Evolutionary conservation across 2,888 invertebrate species (phyloP).

Genomic region (Euspilapteryx auroguttella): DNA sequence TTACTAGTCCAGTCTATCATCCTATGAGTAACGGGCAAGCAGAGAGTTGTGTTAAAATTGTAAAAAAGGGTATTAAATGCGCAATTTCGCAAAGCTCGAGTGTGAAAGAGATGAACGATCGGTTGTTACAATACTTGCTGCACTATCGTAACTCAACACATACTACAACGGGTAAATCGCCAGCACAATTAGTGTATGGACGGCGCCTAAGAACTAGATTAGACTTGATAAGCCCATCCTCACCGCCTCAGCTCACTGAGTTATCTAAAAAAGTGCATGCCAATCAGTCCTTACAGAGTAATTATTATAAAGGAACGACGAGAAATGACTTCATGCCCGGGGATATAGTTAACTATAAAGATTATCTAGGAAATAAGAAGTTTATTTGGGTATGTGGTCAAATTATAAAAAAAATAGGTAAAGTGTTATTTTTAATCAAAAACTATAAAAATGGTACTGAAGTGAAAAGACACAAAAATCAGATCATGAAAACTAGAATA

Average conservation of each 20-base stretch:
- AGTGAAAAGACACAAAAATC: too few species aligned
- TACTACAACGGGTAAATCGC: slow-evolving; percentile 8
- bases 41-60: slow-evolving; percentile 1
- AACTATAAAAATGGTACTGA: too few species aligned
- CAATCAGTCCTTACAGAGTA: slow-evolving; percentile 1
- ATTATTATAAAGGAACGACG: not conserved
- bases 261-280: not conserved
- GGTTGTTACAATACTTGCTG: slow-evolving; percentile 4
- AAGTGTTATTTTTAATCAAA: too few species aligned
- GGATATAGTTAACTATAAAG: too few species aligned
- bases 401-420: not conserved
- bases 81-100: not conserved
- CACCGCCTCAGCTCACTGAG: not conserved
- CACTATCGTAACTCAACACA: slow-evolving; percentile 6
- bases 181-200: slow-evolving; percentile 10
- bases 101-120: too few species aligned
- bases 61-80: slow-evolving; percentile 3
- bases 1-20: not conserved
- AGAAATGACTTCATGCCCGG: not conserved
- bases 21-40: slow-evolving; percentile 5
- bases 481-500: too few species aligned
- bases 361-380: not conserved
- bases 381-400: not conserved
- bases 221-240: slow-evolving; percentile 5
- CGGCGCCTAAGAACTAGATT: slow-evolving; percentile 6